These are phyloP conservation scores for Pogonomyrmex californicus DNA, from an alignment of 1,140 invertebrate species.

Conservation along the genomic window DNA sequence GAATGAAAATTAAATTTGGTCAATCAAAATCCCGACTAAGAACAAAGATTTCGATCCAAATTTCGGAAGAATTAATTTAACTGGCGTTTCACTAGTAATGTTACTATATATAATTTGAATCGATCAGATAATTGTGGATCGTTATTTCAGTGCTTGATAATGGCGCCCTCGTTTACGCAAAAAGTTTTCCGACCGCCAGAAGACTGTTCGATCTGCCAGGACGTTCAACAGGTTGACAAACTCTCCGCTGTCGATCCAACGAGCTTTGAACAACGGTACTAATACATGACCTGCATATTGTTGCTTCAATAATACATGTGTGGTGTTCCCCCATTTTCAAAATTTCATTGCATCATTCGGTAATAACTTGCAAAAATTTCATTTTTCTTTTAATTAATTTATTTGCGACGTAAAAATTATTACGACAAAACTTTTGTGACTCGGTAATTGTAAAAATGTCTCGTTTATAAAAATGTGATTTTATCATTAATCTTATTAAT, in stretches of 20 bases:
- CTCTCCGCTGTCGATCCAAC: constrained; percentile 89
- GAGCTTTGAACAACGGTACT: constrained; percentile 90
- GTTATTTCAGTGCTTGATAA: constrained; percentile 88
- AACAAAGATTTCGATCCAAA: neutral
- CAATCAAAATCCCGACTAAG: neutral
- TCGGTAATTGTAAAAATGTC: too few relatives aligned
- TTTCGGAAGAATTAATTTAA: neutral
- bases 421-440: neutral
- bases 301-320: neutral
- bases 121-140: neutral
- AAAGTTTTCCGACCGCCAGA: constrained; percentile 91
- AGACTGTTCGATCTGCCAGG: constrained; percentile 91
- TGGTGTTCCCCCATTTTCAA: neutral
- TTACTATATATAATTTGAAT: neutral
- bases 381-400: constrained; percentile 3
- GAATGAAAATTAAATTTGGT: neutral
- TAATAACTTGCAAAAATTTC: neutral
- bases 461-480: neutral
- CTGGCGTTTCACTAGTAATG: neutral
- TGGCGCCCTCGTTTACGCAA: constrained; percentile 88
- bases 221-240: constrained; percentile 89
- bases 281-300: neutral
- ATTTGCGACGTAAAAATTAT: neutral
- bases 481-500: neutral
- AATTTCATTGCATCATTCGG: neutral